Base-by-base conservation (phyloP, 1,140 invertebrate genomes). In the Parasteatoda tepidariorum region DNA sequence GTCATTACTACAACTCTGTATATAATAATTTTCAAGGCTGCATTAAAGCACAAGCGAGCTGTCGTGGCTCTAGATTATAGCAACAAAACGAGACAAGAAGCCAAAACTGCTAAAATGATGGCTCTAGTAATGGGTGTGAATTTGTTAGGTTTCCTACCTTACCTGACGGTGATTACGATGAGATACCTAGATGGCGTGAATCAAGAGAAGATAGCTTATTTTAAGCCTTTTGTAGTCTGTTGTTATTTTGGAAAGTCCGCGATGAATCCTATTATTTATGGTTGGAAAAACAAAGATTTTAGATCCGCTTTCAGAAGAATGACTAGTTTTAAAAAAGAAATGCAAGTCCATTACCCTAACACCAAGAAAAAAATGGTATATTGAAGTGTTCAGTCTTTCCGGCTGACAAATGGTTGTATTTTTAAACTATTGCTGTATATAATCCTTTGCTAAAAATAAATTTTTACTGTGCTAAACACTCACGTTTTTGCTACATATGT, bases 271-370 rank as follows among this genome's bases (percentile, higher is more conserved):
- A 48, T 87, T 13, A 85, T 87, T 15, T 87, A 87, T 48, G 86
- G 86, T 11, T 87, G 86, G 86, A 87, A 87, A 73, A 87, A 86
- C 57, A 82, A 68, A 22, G 86, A 87, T 7, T 86, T 87, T 54
- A 75, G 86, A 7, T 13, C 31, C 1, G 85, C 85, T 26, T 87
- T 87, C 68, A 84, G 57, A 31, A 66, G 61, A 28, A 57, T 79
- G 9, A 22, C 61, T 3, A 79, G 75, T 55, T 67, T 67, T 33
- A 62, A 57, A 7, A 79, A 38, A 31, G 28, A 41, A 6, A 5
- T 41, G 5, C 38, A 5, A 41, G 38, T 41, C 5, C 5, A 41
- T 6, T 13, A 41, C 13, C 38, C 38, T 5, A 41, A 41, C 13
- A 6, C 38, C 5, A 41, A 41, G 5, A 41, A 41, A 41, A 41